Evolutionary conservation across 2,888 invertebrate species (phyloP), one percentile per base, ranked within the genome.

Genomic region (Holacanthella duospinosa): DNA sequence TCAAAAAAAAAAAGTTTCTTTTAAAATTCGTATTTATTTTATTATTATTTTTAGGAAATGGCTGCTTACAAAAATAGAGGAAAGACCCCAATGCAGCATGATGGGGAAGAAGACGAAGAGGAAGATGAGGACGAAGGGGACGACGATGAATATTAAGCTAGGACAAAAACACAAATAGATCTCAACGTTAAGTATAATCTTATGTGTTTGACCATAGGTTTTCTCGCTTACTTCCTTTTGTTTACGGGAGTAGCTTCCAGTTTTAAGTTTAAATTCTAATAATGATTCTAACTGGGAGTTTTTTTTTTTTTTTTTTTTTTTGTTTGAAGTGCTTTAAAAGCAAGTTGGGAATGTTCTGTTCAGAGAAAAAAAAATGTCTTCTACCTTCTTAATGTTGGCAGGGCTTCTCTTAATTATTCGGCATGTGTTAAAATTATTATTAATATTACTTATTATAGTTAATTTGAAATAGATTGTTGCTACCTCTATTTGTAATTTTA

Each of bases 21-120:
- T n/a, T n/a, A 3, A 36, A 36, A 29, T 26, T 53, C 27, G 36
- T 36, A 12, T 28, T 25, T 60, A 24, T 25, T 36, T 48, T 57
- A 21, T 29, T 58, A 58, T 29, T 70, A 70, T 67, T 80, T 80
- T 1, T 77, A 88, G 88, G 88, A 89, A 80, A 87, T 88, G 86
- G 87, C 87, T 66, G 88, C 87, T 62, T 89, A 89, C 80, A 88
- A 89, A 79, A 88, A 88, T 79, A 86, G 85, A 74, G 75, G 78
- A 70, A 80, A 80, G 75, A 71, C 26, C 24, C 68, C 70, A 61
- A 79, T 77, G 71, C 77, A 55, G n/a, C 29, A 36, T 24, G 54
- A 60, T 12, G 74, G 68, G 26, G 83, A 82, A 55, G 82, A 79
- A 36, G 84, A 82, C 61, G 85, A 83, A 62, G 85, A 84, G 66